Base-by-base conservation (phyloP, 2,888 invertebrate genomes). In the Cheilosia pagana region DNA sequence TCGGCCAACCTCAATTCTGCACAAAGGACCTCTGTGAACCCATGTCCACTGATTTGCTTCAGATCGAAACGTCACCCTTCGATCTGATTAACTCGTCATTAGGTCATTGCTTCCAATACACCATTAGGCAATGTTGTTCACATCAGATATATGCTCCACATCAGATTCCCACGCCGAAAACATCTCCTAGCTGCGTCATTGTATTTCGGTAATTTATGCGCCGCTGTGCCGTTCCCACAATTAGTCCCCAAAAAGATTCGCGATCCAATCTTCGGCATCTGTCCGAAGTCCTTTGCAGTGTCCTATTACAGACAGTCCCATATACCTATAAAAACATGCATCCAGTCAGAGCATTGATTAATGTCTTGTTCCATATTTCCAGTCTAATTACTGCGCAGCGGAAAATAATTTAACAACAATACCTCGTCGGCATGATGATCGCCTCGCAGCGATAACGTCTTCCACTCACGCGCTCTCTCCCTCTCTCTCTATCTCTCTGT, bases 351-450 rank as follows among this genome's bases (percentile, higher is more conserved):
- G 75, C 83, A 75, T 85, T 85, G 85, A 85, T 85, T 85, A 81
- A 85, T 85, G 85, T 85, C 86, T 86, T 86, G 86, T 81, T 81
- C 86, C 63, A 86, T 76, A 86, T 86, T 86, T 86, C 76, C 86
- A 77, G 81, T 86, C 81, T 86, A 86, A 86, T 86, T 86, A 86
- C 86, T 85, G 71, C 28, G 72, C 43, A 57, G 41, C 41, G 67
- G 72, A 86, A 81, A 86, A 81, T 81, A 77, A 86, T 86, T 86
- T 77, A 62, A 77, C 72, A 86, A 81, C 81, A 86, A 81, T 86
- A 81, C 65, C 65, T 79, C 52, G n/a, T n/a, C 41, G 55, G 59
- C 83, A 78, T 74, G 55, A 57, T 79, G 85, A 85, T 85, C 71
- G 85, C 68, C 60, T 59, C 68, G 57, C 50, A 65, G 53, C 75